phyloP scores from a whole-genome alignment of 1,140 invertebrate genomes.

The Rhagoletis pomonella region DNA sequence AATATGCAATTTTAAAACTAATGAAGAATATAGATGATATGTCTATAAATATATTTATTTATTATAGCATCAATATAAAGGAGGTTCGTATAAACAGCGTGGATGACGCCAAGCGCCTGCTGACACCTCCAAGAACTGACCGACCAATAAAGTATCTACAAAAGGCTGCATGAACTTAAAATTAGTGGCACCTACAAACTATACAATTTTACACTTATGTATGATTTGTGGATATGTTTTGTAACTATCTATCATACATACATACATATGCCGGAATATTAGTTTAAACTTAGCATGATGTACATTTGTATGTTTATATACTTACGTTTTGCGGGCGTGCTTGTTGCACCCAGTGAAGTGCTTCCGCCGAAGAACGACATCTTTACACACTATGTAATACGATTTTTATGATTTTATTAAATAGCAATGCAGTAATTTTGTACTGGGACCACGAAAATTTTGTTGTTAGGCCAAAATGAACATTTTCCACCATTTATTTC shows the following conservation, averaged over 20 bases:
- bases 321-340: slow-evolving; percentile 73
- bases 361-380: slow-evolving; percentile 72
- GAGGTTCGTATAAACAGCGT: slow-evolving; percentile 62
- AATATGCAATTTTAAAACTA: neutral
- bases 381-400: neutral
- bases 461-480: neutral
- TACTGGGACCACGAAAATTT: neutral
- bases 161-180: slow-evolving; percentile 59
- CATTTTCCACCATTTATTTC: neutral
- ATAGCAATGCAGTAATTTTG: neutral
- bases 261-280: too few relatives aligned
- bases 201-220: neutral
- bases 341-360: slow-evolving; percentile 70
- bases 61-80: slow-evolving; percentile 61
- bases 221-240: slow-evolving; percentile 25
- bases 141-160: slow-evolving; percentile 61
- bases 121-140: slow-evolving; percentile 55
- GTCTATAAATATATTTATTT: neutral
- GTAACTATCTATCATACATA: too few relatives aligned
- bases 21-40: too few relatives aligned
- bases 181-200: slow-evolving; percentile 31
- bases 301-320: slow-evolving; percentile 29
- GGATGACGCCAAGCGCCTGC: slow-evolving; percentile 62
- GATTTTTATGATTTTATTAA: neutral
- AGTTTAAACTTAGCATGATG: too few relatives aligned